A percentile compares a stretch with the other conserved stretches of the same genome.
phyloP scores from a whole-genome alignment of 2,797 vertebrate genomes.

The Periophthalmus magnuspinnatus region DNA sequence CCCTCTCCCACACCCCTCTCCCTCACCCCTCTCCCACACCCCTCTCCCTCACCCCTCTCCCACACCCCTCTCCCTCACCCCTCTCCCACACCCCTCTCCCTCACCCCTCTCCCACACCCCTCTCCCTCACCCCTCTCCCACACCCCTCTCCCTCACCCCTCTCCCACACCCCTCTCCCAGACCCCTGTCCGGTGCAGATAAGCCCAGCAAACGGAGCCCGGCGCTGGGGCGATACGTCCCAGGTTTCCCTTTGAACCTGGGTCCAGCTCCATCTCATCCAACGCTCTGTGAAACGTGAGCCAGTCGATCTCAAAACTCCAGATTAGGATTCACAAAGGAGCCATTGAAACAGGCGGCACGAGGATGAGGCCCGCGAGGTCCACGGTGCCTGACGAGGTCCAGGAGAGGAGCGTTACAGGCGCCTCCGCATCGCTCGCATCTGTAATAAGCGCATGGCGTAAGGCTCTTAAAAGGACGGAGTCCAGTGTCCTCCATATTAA shows the following conservation, averaged over 20 bases:
- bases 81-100: background rate
- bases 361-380: conserved; percentile 57
- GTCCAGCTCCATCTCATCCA: conserved; percentile 76
- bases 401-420: conserved; percentile 12
- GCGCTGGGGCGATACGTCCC: conserved; percentile 70
- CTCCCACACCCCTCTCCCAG: background rate
- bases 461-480: conserved; percentile 20
- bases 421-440: conserved; percentile 30
- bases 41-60: background rate
- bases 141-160: no score
- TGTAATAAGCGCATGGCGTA: conserved; percentile 20
- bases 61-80: background rate
- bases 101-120: background rate
- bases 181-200: conserved; percentile 66
- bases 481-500: background rate
- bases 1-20: background rate
- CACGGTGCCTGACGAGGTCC: background rate
- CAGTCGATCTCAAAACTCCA: conserved; percentile 71
- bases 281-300: conserved; percentile 78
- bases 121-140: background rate
- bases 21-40: background rate
- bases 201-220: conserved; percentile 66
- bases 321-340: conserved; percentile 77
- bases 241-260: conserved; percentile 74
- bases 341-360: conserved; percentile 71